Percentiles rank a stretch among this genome's conserved stretches.
Evolutionary conservation across 2,888 invertebrate genomes (phyloP).

Genomic region (Lycia hirtaria): DNA sequence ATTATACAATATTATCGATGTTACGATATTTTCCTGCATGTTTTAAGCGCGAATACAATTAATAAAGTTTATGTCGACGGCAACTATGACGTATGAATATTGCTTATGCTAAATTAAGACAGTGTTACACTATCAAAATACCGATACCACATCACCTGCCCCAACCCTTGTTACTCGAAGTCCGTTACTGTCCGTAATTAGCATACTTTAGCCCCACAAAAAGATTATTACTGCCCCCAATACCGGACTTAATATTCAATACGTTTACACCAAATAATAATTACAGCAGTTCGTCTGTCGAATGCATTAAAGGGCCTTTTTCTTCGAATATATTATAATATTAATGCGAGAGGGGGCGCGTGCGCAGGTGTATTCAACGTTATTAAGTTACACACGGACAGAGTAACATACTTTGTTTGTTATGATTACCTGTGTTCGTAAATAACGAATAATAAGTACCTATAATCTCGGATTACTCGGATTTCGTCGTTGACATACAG

Average conservation of each 20-base stretch:
- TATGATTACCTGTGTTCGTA: constrained; percentile 60
- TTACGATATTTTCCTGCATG: too few relatives aligned
- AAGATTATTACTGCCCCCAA: constrained; percentile 71
- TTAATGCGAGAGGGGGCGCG: constrained; percentile 64
- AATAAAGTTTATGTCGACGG: too few relatives aligned
- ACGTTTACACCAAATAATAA: constrained; percentile 83
- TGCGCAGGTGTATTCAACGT: constrained; percentile 72
- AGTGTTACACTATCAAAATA: constrained; percentile 64
- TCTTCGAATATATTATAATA: constrained; percentile 77
- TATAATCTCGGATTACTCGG: constrained; percentile 29
- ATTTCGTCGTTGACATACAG: neutral
- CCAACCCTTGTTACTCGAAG: constrained; percentile 50
- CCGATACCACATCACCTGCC: constrained; percentile 72
- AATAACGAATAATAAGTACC: constrained; percentile 61
- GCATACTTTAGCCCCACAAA: constrained; percentile 73
- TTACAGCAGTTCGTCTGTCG: constrained; percentile 72
- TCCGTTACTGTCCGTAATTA: constrained; percentile 68
- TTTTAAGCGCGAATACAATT: too few relatives aligned
- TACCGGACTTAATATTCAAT: constrained; percentile 76
- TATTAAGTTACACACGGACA: constrained; percentile 76
- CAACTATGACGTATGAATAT: too few relatives aligned
- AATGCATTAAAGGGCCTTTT: constrained; percentile 73
- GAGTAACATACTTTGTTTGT: constrained; percentile 67
- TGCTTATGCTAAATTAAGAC: constrained; percentile 47
- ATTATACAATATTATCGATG: too few relatives aligned